Evolutionary conservation across 2,113 vertebrate species (phyloP), one percentile per base, ranked within the genome.

Genomic region (Xenotilapia flavipinnis): DNA sequence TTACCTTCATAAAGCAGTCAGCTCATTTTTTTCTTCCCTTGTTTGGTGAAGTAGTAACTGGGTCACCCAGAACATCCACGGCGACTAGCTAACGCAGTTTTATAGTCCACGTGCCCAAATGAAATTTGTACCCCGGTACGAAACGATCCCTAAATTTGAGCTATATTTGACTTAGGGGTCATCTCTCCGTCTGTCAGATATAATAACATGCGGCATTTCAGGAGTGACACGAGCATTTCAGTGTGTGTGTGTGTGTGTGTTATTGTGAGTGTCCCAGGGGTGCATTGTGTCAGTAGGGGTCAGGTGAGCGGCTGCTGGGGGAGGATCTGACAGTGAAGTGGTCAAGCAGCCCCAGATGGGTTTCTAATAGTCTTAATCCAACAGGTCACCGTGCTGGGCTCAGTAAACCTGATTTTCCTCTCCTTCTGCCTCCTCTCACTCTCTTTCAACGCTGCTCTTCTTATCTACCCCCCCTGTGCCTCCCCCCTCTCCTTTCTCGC

Each of bases 311-410:
- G 92, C 94, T 93, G 94, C 80, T 91, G 89, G 90, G 93, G 95
- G 94, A 92, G 91, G 94, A 89, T 92, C 90, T 17, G 79, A 83
- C 87, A 90, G 87, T 93, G 92, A 92, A 94, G 93, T 94, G 95
- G 93, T 95, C 95, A 95, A 94, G 90, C 93, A 89, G 92, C 91
- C 94, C 93, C 95, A 96, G 94, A 96, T 95, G 95, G 95, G 93
- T 94, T 94, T 94, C 93, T 95, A 96, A 95, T 95, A 94, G 94
- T 92, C 92, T 86, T 96, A 95, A 95, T 95, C 95, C 94, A 96
- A 93, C 95, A 95, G 95, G 95, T 96, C 94, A 95, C 33, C 14
- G 13, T 83, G 77, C 68, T 23, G 89, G 89, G 87, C 86, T 90
- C 84, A 77, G 83, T 80, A 81, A 86, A 92, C 90, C 93, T 91